phyloP scores from a whole-genome alignment of 2,888 invertebrate genomes.

The Ametastegia equiseti region DNA sequence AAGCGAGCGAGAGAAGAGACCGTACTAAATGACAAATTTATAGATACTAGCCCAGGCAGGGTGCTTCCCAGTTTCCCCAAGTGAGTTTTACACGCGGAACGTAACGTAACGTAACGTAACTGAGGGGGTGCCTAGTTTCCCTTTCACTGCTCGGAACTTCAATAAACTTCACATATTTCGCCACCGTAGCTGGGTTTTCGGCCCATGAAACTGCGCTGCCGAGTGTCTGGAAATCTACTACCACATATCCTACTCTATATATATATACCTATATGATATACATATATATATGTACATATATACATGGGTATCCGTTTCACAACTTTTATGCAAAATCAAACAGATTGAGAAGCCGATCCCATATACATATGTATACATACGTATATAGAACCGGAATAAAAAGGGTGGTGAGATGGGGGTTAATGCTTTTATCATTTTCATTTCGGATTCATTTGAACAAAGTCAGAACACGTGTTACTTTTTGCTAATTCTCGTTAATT shows the following conservation, averaged over 20 bases:
- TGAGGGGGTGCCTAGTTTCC: slow-evolving; percentile 2
- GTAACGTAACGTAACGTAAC: too few species aligned
- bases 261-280: neutral
- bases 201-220: neutral
- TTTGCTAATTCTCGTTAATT: too few species aligned
- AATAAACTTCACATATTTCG: slow-evolving; percentile 23
- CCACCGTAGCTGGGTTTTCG: neutral
- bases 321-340: too few species aligned
- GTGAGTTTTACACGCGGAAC: neutral
- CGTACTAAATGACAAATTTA: slow-evolving; percentile 22
- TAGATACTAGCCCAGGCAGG: slow-evolving; percentile 17
- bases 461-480: too few species aligned
- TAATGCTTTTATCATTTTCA: too few species aligned
- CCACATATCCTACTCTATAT: too few species aligned
- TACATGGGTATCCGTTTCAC: too few species aligned
- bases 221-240: neutral
- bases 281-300: neutral
- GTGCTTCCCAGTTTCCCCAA: neutral
- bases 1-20: neutral
- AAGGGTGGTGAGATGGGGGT: too few species aligned
- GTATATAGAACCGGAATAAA: too few species aligned
- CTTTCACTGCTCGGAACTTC: neutral
- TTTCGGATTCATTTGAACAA: too few species aligned
- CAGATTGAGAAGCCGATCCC: too few species aligned
- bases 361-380: too few species aligned